Conservation (phyloP, 2,113 vertebrate species). For the Nesogale talazaci region DNA sequence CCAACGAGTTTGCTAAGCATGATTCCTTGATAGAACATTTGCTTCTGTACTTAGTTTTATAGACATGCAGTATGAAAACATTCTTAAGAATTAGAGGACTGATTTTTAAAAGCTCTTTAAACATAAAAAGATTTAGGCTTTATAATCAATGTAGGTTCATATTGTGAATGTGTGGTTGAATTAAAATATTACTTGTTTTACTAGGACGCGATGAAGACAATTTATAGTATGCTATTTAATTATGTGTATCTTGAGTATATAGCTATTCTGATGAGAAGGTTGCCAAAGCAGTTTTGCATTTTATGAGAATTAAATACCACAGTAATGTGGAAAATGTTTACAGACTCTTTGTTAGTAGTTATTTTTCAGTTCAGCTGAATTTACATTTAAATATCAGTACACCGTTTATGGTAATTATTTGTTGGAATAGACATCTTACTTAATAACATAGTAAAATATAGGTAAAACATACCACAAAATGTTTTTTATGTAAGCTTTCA, state of each 20-base stretch:
- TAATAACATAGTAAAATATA: conserved; percentile 51
- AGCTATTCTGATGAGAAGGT: conserved; percentile 82
- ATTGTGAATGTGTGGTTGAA: conserved; percentile 71
- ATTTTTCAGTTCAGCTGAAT: conserved; percentile 63
- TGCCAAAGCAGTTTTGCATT: conserved; percentile 85
- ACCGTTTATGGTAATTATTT: conserved; percentile 59
- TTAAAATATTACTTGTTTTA: conserved; percentile 76
- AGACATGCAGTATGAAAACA: conserved; percentile 26
- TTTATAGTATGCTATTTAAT: conserved; percentile 75
- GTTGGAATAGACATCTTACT: conserved; percentile 65
- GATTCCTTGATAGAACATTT: conserved; percentile 27
- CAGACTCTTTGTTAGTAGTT: conserved; percentile 64
- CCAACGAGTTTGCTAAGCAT: conserved; percentile 36
- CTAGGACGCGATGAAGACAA: conserved; percentile 69
- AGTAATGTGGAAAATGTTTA: conserved; percentile 79
- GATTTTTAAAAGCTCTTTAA: conserved; percentile 78
- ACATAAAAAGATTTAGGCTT: conserved; percentile 44
- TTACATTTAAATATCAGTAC: conserved; percentile 62
- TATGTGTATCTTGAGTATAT: conserved; percentile 79
- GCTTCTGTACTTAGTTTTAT: conserved; percentile 63
- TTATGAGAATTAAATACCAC: conserved; percentile 84
- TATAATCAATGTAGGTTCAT: conserved; percentile 72
- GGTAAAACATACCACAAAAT: conserved; percentile 12
- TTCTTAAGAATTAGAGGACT: conserved; percentile 69
- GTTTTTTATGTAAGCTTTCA: conserved; percentile 37